Base-by-base conservation (phyloP, 2,113 vertebrate species). In the Ornithorhynchus anatinus region DNA sequence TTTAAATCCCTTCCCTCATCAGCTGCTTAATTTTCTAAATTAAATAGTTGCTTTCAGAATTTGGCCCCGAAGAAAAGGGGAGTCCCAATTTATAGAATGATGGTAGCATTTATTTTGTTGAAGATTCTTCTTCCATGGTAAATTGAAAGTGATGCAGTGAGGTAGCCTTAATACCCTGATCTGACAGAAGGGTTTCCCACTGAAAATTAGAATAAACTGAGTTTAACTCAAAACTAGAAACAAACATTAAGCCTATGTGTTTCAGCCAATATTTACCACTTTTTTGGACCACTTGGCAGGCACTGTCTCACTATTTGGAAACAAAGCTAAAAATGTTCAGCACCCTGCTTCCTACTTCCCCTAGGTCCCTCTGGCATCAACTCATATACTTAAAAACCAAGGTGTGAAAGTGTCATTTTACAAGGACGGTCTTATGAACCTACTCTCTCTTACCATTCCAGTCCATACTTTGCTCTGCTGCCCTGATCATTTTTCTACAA, bases 91-190 rank as follows among this genome's bases (percentile, higher is more conserved):
- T 29, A 23, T 52, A 69, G 22, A 13, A 16, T 25, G 7, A 3
- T 15, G 37, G 47, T 4, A 1, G 7, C 3, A 50, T 74, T 71
- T 37, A 25, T 37, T 39, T 27, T 2, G 15, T 31, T 13, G 0
- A 0, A 0, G 32, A 12, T 42, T 15, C 7, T 63, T 63, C 31
- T 60, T 35, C 40, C 44, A 31, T 3, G 10, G 2, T 32, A 27
- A 25, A 19, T 47, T 53, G n/a, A 8, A 9, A 3, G 1, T 31
- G n/a, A 35, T 37, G 10, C 1, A 11, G 56, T 67, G 9, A 22
- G 1, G 1, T 27, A 1, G 29, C 6, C 65, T 33, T 36, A 57
- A 4, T 0, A 0, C 53, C 7, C 42, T 47, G 1, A 8, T 50
- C 5, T 47, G 19, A 8, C 12, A 39, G 27, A 4, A 48, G 36